phyloP scores from a whole-genome alignment of 1,140 invertebrate genomes.

The Neuroterus valhalla region DNA sequence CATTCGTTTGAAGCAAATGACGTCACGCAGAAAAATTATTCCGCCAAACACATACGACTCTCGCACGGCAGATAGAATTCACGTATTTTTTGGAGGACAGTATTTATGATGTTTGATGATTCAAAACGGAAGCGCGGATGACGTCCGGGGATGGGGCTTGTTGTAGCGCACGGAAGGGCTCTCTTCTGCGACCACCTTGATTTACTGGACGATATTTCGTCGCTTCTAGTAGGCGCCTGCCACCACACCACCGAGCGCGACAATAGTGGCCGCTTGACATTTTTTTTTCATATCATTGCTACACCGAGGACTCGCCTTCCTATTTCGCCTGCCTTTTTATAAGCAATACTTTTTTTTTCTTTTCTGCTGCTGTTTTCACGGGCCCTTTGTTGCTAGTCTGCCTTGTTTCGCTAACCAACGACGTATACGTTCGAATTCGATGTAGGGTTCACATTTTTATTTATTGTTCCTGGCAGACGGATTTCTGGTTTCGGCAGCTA shows the following conservation, averaged over 20 bases:
- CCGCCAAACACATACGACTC: not conserved
- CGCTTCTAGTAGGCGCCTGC: conserved; percentile 67
- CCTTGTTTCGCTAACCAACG: conserved; percentile 42
- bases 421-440: conserved; percentile 36
- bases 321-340: conserved; percentile 60
- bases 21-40: conserved; percentile 7
- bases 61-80: conserved; percentile 9
- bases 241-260: conserved; percentile 64
- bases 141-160: conserved; percentile 48
- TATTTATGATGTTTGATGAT: conserved; percentile 60
- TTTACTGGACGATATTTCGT: conserved; percentile 73
- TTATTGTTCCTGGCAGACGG: no score
- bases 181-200: conserved; percentile 67
- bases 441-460: no score
- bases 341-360: conserved; percentile 57
- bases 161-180: conserved; percentile 51
- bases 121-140: conserved; percentile 61
- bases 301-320: conserved; percentile 62
- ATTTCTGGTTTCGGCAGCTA: no score
- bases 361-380: conserved; percentile 58
- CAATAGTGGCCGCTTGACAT: conserved; percentile 70
- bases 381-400: conserved; percentile 56
- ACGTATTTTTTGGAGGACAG: conserved; percentile 40
- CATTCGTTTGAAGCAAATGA: not conserved
- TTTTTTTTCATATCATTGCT: conserved; percentile 71